Conservation (phyloP, 2,113 vertebrate genomes). For the Neotragus pygmaeus region DNA sequence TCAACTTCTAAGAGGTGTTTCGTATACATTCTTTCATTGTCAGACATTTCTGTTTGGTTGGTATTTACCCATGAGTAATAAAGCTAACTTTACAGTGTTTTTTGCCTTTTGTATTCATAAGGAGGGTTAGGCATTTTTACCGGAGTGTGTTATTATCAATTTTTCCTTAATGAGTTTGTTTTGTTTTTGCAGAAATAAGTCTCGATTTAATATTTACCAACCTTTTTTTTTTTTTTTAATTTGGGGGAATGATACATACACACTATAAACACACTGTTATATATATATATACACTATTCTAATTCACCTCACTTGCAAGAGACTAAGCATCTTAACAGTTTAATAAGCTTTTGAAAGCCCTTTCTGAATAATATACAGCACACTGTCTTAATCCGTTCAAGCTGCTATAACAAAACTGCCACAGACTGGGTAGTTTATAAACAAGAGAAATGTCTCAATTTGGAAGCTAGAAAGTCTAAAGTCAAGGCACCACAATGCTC, state of each 20-base stretch:
- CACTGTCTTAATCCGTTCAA: not conserved
- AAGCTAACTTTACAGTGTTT: not conserved
- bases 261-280: not conserved
- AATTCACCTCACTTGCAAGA: not conserved
- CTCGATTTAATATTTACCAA: not conserved
- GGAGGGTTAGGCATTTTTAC: conserved; percentile 15
- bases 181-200: not conserved
- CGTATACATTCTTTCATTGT: not conserved
- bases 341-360: conserved; percentile 1
- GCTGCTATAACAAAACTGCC: not conserved
- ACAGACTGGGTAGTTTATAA: not conserved
- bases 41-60: not conserved
- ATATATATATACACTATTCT: not conserved
- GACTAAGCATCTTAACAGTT: conserved; percentile 4
- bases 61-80: not conserved
- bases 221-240: conserved; percentile 17
- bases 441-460: not conserved
- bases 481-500: not conserved
- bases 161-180: conserved; percentile 12
- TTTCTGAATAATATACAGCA: not conserved
- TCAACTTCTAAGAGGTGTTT: not conserved
- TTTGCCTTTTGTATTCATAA: conserved; percentile 31
- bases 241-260: not conserved
- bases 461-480: not conserved
- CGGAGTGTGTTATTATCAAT: not conserved